Conservation (phyloP, 1,140 invertebrate genomes). For the Dendroctonus ponderosae region DNA sequence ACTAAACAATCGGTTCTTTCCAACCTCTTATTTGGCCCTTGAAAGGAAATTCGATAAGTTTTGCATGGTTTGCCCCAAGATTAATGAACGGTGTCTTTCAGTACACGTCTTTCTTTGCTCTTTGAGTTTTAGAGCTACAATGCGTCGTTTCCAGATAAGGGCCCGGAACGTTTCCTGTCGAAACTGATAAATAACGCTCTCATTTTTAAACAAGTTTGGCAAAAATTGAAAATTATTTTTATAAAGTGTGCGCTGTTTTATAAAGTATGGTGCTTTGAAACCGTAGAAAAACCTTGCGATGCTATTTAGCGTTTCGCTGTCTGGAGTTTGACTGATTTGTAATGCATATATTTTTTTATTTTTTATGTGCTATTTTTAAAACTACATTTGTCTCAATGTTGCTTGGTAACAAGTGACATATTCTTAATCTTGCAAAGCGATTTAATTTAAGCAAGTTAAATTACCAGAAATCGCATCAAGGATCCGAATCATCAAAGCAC, state of each 20-base stretch:
- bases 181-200: conserved; percentile 25
- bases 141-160: conserved; percentile 25
- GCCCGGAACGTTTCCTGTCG: neutral
- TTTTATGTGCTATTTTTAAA: too few relatives aligned
- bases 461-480: too few relatives aligned
- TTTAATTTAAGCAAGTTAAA: too few relatives aligned
- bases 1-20: neutral
- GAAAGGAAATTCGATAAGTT: conserved; percentile 46
- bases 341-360: too few relatives aligned
- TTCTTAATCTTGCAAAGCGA: too few relatives aligned
- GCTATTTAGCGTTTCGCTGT: too few relatives aligned
- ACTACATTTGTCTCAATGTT: too few relatives aligned
- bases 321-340: too few relatives aligned
- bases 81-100: conserved; percentile 51
- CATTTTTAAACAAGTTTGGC: conserved; percentile 28
- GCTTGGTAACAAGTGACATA: too few relatives aligned
- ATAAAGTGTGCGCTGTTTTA: neutral
- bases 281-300: too few relatives aligned
- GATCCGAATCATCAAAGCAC: too few relatives aligned
- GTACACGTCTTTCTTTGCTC: conserved; percentile 33
- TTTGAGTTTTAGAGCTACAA: conserved; percentile 27
- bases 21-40: conserved; percentile 19
- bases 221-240: conserved; percentile 14
- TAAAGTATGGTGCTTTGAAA: neutral
- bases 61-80: conserved; percentile 51